Conservation (phyloP, 2,797 vertebrate genomes). For the Acomys russatus region DNA sequence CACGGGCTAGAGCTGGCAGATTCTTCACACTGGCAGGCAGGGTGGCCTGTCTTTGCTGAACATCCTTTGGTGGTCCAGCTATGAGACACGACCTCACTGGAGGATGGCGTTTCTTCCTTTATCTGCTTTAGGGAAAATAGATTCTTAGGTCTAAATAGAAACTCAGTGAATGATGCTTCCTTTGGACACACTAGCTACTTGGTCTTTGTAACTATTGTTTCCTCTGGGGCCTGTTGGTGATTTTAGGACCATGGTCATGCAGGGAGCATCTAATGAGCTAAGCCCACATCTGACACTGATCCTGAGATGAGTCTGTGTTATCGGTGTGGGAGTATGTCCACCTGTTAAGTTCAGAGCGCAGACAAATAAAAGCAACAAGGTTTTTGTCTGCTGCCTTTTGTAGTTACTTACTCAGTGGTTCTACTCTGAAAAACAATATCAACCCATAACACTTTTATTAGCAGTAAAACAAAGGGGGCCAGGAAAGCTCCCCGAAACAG, state of each 20-base stretch:
- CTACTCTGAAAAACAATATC: not conserved
- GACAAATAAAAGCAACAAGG: not conserved
- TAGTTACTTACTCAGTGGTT: not conserved
- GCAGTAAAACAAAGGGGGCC: not conserved
- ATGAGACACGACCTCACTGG: no score
- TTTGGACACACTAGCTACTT: not conserved
- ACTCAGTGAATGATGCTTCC: not conserved
- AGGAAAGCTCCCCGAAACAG: not conserved
- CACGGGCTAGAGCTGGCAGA: no score
- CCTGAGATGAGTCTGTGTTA: not conserved
- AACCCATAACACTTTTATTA: not conserved
- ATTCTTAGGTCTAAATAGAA: not conserved
- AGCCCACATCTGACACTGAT: not conserved
- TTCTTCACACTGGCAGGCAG: not conserved
- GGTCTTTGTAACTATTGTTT: not conserved
- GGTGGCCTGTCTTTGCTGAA: not conserved
- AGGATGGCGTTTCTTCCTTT: not conserved
- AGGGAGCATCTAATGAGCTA: not conserved
- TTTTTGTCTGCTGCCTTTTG: not conserved
- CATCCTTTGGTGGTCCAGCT: not conserved
- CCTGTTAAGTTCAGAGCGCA: not conserved
- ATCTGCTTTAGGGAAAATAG: not conserved
- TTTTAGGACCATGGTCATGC: not conserved
- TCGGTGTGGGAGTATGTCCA: fast-evolving
- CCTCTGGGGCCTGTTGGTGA: not conserved